Evolutionary conservation across 1,140 invertebrate genomes (phyloP), one percentile per base, ranked within the genome.

Genomic region (Drosophila azteca): DNA sequence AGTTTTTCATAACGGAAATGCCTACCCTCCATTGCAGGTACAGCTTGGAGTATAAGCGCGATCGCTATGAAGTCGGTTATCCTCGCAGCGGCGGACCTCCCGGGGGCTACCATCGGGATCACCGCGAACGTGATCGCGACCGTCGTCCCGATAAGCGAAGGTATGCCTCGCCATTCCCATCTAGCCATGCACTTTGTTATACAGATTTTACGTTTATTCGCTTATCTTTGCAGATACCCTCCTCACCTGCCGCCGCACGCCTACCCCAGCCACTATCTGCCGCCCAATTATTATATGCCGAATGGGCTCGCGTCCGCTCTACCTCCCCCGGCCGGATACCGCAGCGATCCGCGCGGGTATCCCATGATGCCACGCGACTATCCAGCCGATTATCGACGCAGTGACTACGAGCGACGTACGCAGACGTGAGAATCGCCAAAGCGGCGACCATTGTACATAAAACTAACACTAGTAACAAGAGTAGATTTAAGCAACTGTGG

Each of bases 341-440:
- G 88, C 8, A 79, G 67, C 8, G 90, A 90, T 43, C 69, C 76
- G 1, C 82, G 90, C 26, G 70, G 74, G 7, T 91, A 91, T 74
- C 44, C 87, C 7, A 84, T 92, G n/a, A 92, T 77, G 82, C 66
- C 62, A 84, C 93, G 72, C 81, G 93, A 92, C 50, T 94, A 94
- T 73, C 91, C 93, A 48, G 85, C 93, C 60, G 94, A 94, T 46
- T 94, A 94, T 60, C 93, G 94, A 66, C 90, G 94, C 63, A 94
- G 85, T 50, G 85, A 90, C 5, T 90, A 90, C 43, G 88, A 90
- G 51, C 83, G 88, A 41, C 88, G 88, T 43, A 90, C 87, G 55
- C 84, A 89, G 48, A 89, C 84, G 53, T 89, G 76, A 89, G 65
- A 26, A 54, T 48, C 35, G 35, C 20, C 31, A 26, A 22, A 57